A percentile compares a stretch with the other conserved stretches of the same genome.
phyloP scores from a whole-genome alignment of 1,140 invertebrate species.

The Sitobion miscanthi region DNA sequence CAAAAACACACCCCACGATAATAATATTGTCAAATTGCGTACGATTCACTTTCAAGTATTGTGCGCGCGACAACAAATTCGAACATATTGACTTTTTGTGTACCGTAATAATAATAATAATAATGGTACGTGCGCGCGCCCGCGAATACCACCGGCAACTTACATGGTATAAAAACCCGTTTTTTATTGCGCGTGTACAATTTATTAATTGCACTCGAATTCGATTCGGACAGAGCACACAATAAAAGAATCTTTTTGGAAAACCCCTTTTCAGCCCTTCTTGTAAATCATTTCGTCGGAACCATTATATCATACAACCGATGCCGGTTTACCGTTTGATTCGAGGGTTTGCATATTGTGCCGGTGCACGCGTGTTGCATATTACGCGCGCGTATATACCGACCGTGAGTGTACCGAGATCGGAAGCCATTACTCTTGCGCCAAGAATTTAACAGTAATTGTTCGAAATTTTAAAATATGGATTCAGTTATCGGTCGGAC shows the following conservation, averaged over 20 bases:
- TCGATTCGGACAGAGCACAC: background rate
- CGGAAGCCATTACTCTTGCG: constrained; percentile 54
- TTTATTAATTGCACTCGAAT: constrained; percentile 51
- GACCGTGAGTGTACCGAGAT: background rate
- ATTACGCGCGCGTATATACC: background rate
- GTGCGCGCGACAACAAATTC: background rate
- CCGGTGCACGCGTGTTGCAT: background rate
- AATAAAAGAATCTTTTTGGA: background rate
- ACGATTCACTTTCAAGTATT: background rate
- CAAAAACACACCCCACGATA: background rate
- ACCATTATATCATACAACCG: background rate
- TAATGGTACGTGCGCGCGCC: background rate
- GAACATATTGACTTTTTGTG: constrained; percentile 41
- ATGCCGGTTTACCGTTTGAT: constrained; percentile 34
- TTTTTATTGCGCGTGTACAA: constrained; percentile 35
- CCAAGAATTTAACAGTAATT: constrained; percentile 42
- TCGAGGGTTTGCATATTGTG: background rate
- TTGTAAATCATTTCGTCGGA: constrained; percentile 15
- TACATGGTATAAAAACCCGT: background rate
- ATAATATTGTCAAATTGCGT: background rate
- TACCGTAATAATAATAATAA: background rate
- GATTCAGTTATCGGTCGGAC: constrained; percentile 29
- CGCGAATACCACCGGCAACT: background rate
- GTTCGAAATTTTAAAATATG: constrained; percentile 45
- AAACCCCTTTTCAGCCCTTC: constrained; percentile 38